Base-by-base conservation (phyloP, 1,140 invertebrate species). In the Nixonia krombeini region DNA sequence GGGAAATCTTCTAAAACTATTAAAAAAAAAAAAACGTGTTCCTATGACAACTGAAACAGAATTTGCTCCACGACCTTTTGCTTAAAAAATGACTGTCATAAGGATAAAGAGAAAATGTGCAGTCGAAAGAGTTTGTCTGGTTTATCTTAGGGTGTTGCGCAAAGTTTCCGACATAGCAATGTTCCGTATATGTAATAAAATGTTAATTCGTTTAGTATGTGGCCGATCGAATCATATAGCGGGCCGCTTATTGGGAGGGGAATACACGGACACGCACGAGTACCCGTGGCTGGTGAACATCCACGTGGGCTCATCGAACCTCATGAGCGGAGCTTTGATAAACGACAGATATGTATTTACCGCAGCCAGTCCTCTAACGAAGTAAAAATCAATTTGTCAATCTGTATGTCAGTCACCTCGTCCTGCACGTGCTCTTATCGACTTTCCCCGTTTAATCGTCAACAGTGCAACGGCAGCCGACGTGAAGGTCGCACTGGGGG, bases 301-400 rank as follows among this genome's bases (percentile, higher is more conserved):
- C 42, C 73, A 86, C 40, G 65, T 84, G 2, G 62, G 68, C 2
- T 73, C 68, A 3, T 47, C 66, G 4, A 50, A 49, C 2, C 50
- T 73, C 6, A 47, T 86, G 25, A 81, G 79, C 25, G 88, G 86
- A 16, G 77, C 83, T 25, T 61, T 89, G 17, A 87, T 89, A 69
- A 88, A 88, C 55, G 85, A 89, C 70, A 82, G 82, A 66, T 88
- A 88, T 58, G 73, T 89, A 1, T 44, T 89, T 18, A 88, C 87
- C 9, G 79, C 86, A 8, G 87, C 87, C 1, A 85, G 82, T 37
- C 76, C 78, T 45, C 53, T 89, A 0, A 61, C 85, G 37, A 83
- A 82, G 87, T 89, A 81, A 58, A 74, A 72, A 49, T 26, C 21
- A 21, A 21, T 21, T 21, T 21, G 6, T 21, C 21, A 3, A 21